Conservation (phyloP, 2,888 invertebrate species). For the Sabellastarte sp. region DNA sequence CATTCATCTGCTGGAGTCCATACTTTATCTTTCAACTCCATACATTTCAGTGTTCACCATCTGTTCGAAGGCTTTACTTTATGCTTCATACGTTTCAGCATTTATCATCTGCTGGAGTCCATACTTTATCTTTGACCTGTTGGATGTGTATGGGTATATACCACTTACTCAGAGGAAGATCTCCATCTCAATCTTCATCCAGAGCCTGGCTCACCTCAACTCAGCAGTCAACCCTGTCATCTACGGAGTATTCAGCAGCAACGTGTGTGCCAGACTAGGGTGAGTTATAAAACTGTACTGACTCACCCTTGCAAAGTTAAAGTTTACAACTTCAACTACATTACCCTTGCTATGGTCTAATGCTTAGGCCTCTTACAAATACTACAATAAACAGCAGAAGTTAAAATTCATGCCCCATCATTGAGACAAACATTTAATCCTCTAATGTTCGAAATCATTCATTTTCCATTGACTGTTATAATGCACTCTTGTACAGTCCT, state of each 20-base stretch:
- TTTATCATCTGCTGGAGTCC: slow-evolving; percentile 95
- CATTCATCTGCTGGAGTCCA: background rate
- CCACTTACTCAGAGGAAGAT: slow-evolving; percentile 77
- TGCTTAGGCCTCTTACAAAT: too few relatives aligned
- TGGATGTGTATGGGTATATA: slow-evolving; percentile 32
- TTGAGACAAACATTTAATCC: too few relatives aligned
- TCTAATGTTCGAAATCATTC: too few relatives aligned
- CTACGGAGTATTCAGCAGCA: slow-evolving; percentile 88
- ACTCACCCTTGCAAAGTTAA: too few relatives aligned
- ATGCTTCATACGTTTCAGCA: too few relatives aligned
- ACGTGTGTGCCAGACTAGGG: slow-evolving; percentile 82
- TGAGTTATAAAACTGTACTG: too few relatives aligned
- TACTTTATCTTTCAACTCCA: background rate
- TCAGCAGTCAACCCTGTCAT: slow-evolving; percentile 93
- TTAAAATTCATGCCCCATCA: too few relatives aligned
- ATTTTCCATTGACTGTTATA: too few relatives aligned
- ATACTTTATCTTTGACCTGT: slow-evolving; percentile 81
- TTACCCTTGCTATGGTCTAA: too few relatives aligned
- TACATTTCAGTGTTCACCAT: background rate
- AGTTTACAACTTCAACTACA: too few relatives aligned
- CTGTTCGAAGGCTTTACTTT: background rate
- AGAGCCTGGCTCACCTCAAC: slow-evolving; percentile 86
- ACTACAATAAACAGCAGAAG: too few relatives aligned
- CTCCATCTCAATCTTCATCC: slow-evolving; percentile 85
- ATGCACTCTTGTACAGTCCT: too few relatives aligned